Conservation (phyloP, 23 tunicate species). For the Styela clava region DNA sequence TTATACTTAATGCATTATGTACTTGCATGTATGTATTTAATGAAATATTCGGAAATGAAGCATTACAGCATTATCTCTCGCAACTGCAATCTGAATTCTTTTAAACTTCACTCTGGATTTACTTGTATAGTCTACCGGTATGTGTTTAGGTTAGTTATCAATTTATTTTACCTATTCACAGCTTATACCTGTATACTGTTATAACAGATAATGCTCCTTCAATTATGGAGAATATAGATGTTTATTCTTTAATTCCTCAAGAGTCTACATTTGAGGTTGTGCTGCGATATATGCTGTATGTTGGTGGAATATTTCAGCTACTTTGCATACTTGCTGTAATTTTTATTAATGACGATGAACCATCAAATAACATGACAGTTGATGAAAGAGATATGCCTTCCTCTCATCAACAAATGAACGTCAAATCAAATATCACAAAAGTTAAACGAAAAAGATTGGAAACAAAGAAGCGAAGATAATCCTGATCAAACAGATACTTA, state of each 20-base stretch:
- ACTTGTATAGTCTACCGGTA: too few species aligned
- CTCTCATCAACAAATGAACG: neutral
- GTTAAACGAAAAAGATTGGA: neutral
- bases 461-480: neutral
- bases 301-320: conserved; percentile 29
- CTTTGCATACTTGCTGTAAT: conserved; percentile 20
- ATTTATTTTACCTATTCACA: too few species aligned
- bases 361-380: neutral
- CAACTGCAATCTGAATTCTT: too few species aligned
- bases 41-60: too few species aligned
- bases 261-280: conserved; percentile 5
- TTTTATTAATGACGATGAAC: neutral
- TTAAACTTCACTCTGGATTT: too few species aligned
- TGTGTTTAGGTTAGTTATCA: too few species aligned
- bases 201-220: neutral
- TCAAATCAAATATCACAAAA: neutral
- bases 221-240: conserved; percentile 24
- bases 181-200: too few species aligned
- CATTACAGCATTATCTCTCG: too few species aligned
- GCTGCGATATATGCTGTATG: conserved; percentile 8
- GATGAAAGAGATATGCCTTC: neutral
- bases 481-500: too few species aligned
- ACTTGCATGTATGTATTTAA: too few species aligned
- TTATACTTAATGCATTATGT: too few species aligned
- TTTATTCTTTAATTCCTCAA: conserved; percentile 12